phyloP scores from a whole-genome alignment of 2,797 vertebrate genomes.

The Hirundo rustica region DNA sequence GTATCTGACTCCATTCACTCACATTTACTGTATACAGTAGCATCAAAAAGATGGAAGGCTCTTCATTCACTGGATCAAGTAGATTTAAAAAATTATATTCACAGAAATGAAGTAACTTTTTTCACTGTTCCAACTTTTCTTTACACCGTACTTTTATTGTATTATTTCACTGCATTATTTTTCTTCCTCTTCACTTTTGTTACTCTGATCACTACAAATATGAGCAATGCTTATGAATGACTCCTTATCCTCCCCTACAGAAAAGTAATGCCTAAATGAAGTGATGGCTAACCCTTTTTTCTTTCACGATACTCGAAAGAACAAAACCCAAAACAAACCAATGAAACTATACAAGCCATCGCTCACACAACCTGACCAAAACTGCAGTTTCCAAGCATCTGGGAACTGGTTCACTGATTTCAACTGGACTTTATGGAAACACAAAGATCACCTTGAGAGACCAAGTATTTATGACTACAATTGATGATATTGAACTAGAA shows the following conservation, averaged over 20 bases:
- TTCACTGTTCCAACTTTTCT: neutral
- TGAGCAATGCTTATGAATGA: neutral
- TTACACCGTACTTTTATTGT: neutral
- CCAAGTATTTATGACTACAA: neutral
- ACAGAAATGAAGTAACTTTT: neutral
- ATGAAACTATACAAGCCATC: neutral
- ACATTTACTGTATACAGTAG: neutral
- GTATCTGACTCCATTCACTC: neutral
- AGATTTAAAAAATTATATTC: neutral
- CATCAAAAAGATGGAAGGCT: neutral
- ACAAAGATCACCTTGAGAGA: neutral
- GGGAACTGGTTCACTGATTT: neutral
- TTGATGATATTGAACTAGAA: neutral
- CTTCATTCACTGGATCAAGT: neutral
- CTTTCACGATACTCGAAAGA: neutral
- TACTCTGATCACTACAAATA: neutral
- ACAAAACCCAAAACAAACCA: neutral
- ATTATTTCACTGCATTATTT: neutral
- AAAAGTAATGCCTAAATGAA: neutral
- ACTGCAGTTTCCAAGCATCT: neutral
- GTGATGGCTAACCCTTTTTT: neutral
- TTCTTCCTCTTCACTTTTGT: neutral
- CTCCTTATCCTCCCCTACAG: neutral
- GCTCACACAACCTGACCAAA: neutral
- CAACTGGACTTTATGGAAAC: neutral